Evolutionary conservation across 2,888 invertebrate genomes (phyloP), one percentile per base, ranked within the genome.

Genomic region (Leptarthrus brevirostris): DNA sequence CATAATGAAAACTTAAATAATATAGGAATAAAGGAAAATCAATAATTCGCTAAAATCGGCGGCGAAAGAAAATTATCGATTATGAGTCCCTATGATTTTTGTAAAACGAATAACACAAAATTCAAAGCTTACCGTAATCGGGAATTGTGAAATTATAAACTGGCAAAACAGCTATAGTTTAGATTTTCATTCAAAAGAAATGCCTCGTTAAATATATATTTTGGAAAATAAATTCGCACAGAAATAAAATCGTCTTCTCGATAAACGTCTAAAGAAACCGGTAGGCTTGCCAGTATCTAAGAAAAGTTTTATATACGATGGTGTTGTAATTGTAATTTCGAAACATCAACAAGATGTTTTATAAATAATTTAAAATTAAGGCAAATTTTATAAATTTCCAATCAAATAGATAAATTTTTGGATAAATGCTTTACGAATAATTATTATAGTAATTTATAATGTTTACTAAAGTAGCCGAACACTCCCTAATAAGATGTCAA

Each of bases 31-130:
- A 36, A 20, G 22, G 47, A 64, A 66, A 66, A 66, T 66, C 64
- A 66, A 66, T 66, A 66, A 16, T 44, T 52, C 5, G 10, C 40
- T 6, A 66, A 66, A 34, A 58, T 58, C 26, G 40, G 18, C 36
- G 5, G 36, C 24, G 64, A 44, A 30, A 20, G 26, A 14, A 44
- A 24, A 34, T 18, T 22, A 64, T 64, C 5, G 44, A 47, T 66
- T 24, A 26, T 12, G n/a, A 47, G 20, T 22, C 24, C 14, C 1
- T 8, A 14, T 14, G 20, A 18, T 52, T 49, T 18, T 52, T 52
- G 5, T 6, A 52, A 47, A 44, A n/a, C 12, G 44, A 44, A 44
- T 44, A 14, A 47, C 14, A 36, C 24, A 12, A 34, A 61, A 61
- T 12, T 6, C 20, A 66, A 24, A 12, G 44, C 47, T 66, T 66